Evolutionary conservation across 1,140 invertebrate species (phyloP).

Genomic region (Adelges cooleyi): DNA sequence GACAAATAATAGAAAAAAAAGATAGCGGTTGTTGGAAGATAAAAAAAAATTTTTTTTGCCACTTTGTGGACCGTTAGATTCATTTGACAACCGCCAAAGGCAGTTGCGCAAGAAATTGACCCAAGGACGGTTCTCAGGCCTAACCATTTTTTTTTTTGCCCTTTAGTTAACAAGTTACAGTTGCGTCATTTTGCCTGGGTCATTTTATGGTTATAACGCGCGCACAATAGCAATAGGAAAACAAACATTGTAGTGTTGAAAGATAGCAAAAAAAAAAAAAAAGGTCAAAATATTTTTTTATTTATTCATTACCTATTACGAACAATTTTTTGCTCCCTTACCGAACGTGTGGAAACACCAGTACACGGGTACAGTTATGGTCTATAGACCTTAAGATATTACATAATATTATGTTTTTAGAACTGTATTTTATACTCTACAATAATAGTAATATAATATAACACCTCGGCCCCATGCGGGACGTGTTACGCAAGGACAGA

Average conservation of each 20-base stretch:
- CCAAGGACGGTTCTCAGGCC: not conserved
- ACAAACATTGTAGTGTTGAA: not conserved
- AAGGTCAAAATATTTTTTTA: conserved; percentile 9
- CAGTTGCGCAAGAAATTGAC: conserved; percentile 15
- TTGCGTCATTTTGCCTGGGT: conserved; percentile 14
- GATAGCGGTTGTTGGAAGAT: conserved; percentile 9
- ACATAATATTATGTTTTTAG: not conserved
- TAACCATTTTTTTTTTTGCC: conserved; percentile 12
- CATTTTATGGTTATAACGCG: not conserved
- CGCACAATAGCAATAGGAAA: not conserved
- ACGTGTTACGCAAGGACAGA: too few species aligned
- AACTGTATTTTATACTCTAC: not conserved
- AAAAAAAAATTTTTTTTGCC: conserved; percentile 9
- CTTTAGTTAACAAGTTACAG: not conserved
- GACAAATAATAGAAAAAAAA: conserved; percentile 9
- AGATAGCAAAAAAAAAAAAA: not conserved
- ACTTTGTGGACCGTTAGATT: conserved; percentile 9
- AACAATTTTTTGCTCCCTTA: conserved; percentile 6
- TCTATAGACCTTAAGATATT: not conserved
- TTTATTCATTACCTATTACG: not conserved
- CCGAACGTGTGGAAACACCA: conserved; percentile 1
- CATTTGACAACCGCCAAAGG: conserved; percentile 20
- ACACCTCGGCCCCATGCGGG: too few species aligned
- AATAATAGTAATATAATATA: too few species aligned
- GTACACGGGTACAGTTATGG: not conserved